Evolutionary conservation across 2,113 vertebrate genomes (phyloP).

Genomic region (Syrrhaptes paradoxus): DNA sequence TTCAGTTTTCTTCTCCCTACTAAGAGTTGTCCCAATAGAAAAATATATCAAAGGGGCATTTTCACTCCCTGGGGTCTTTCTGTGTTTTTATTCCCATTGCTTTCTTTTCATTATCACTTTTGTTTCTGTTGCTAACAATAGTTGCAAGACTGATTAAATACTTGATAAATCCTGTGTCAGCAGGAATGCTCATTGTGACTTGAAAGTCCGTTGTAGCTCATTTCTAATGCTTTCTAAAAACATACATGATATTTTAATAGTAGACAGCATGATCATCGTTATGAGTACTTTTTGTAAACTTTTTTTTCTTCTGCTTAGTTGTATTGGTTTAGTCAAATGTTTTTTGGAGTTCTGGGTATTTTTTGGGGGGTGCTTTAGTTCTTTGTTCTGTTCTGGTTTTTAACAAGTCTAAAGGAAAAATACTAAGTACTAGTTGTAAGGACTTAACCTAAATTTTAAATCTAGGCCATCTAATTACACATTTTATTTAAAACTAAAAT

Average conservation of each 20-base stretch:
- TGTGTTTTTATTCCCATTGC: neutral
- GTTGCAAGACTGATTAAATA: neutral
- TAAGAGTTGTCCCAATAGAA: neutral
- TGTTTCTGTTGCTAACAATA: neutral
- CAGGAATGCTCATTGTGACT: neutral
- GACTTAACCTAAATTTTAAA: neutral
- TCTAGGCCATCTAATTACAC: neutral
- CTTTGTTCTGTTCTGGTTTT: neutral
- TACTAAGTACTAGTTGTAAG: neutral
- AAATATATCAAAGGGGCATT: neutral
- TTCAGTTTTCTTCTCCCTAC: neutral
- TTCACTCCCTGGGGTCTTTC: neutral
- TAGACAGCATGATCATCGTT: neutral
- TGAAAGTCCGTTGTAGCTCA: neutral
- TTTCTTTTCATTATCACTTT: neutral
- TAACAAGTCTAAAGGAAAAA: neutral
- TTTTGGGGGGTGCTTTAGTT: neutral
- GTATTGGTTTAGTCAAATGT: neutral
- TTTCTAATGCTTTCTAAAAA: neutral
- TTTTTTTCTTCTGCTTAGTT: neutral
- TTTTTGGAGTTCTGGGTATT: neutral
- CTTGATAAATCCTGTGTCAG: neutral
- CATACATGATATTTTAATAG: neutral
- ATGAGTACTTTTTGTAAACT: neutral
- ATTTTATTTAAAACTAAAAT: neutral